phyloP scores from a whole-genome alignment of 1,140 invertebrate species.

The Caligus rogercresseyi region DNA sequence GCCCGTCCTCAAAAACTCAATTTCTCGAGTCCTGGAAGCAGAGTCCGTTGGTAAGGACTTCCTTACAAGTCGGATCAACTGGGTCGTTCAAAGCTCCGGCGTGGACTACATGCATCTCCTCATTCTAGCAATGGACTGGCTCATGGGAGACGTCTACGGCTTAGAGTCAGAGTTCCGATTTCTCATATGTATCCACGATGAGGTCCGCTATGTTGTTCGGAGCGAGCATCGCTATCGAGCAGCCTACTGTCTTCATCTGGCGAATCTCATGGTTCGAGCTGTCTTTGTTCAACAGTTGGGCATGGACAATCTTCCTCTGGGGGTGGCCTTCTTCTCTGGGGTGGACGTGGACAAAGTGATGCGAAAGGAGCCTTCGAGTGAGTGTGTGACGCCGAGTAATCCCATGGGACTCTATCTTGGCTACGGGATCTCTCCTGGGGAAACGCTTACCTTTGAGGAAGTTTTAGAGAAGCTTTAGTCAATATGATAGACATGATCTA shows the following conservation, averaged over 20 bases:
- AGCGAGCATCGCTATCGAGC: conserved; percentile 62
- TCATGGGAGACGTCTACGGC: conserved; percentile 36
- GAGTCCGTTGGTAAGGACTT: conserved; percentile 37
- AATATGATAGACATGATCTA: too few relatives aligned
- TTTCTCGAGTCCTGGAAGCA: conserved; percentile 69
- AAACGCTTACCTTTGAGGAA: conserved; percentile 27
- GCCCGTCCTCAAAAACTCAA: conserved; percentile 28
- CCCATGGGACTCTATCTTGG: conserved; percentile 66
- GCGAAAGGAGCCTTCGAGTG: conserved; percentile 68
- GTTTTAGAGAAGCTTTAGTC: neutral
- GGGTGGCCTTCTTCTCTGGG: conserved; percentile 86
- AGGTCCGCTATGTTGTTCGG: conserved; percentile 68
- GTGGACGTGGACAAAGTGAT: conserved; percentile 88
- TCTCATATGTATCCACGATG: conserved; percentile 93
- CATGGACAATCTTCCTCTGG: conserved; percentile 62
- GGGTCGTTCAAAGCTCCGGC: conserved; percentile 97
- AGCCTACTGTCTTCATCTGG: conserved; percentile 83
- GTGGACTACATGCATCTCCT: conserved; percentile 96
- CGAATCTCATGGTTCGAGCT: conserved; percentile 74
- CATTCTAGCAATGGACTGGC: conserved; percentile 83
- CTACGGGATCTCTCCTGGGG: conserved; percentile 61
- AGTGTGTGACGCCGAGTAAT: conserved; percentile 83
- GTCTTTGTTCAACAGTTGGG: conserved; percentile 64
- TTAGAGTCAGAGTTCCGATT: conserved; percentile 49
- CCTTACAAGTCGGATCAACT: conserved; percentile 81